Evolutionary conservation across 1,140 invertebrate genomes (phyloP).

Genomic region (Drosophila elegans): DNA sequence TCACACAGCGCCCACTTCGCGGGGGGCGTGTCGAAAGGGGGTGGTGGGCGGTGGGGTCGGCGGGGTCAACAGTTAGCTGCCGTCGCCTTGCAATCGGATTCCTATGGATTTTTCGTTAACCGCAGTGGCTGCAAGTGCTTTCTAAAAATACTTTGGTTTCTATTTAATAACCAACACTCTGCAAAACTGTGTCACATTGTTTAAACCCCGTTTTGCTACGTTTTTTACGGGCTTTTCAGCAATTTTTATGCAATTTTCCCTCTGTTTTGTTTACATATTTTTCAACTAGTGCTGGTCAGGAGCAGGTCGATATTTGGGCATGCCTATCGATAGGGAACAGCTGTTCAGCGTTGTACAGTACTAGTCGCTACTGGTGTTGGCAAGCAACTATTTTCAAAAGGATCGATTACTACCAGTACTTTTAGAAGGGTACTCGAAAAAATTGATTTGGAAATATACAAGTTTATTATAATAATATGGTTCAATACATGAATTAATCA

Average conservation of each 20-base stretch:
- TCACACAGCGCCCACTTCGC: conserved; percentile 32
- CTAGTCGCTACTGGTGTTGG: neutral
- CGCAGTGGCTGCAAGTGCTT: neutral
- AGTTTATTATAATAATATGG: too few species aligned
- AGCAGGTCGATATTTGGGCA: conserved; percentile 3
- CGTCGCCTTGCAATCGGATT: conserved; percentile 22
- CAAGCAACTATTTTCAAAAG: neutral
- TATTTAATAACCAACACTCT: neutral
- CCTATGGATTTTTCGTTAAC: conserved; percentile 72
- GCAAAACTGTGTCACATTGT: neutral
- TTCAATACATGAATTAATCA: too few species aligned
- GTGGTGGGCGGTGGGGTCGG: conserved; percentile 49
- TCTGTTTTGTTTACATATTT: conserved; percentile 68
- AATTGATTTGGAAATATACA: neutral
- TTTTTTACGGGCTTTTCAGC: conserved; percentile 15
- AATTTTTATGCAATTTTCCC: conserved; percentile 31
- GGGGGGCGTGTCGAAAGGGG: conserved; percentile 12
- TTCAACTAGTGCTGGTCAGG: conserved; percentile 49
- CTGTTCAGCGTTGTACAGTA: conserved; percentile 36
- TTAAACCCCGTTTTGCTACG: neutral
- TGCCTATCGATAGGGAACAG: conserved; percentile 23
- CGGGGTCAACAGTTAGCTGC: conserved; percentile 74
- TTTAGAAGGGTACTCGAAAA: neutral
- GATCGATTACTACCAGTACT: too few species aligned
- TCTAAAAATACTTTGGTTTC: neutral